phyloP scores from a whole-genome alignment of 2,797 vertebrate genomes.

The Galaxias olidus region DNA sequence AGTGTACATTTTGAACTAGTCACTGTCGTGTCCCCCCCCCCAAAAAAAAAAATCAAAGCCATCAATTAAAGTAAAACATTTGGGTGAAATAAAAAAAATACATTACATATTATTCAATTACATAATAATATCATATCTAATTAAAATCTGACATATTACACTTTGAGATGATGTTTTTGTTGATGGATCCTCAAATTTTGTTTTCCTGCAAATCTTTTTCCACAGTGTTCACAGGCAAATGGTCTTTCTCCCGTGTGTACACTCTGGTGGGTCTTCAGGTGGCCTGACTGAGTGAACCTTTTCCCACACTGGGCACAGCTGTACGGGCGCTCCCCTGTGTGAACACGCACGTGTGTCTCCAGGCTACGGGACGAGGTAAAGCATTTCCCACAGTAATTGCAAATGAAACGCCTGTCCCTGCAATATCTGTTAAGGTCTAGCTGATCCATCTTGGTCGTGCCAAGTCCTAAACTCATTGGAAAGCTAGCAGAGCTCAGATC shows the following conservation, averaged over 20 bases:
- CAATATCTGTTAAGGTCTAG: conserved; percentile 49
- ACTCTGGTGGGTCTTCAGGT: conserved; percentile 76
- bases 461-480: conserved; percentile 34
- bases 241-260: conserved; percentile 73
- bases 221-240: conserved; percentile 63
- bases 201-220: conserved; percentile 69
- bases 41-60: no score
- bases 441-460: conserved; percentile 38
- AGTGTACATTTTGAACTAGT: conserved; percentile 9
- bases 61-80: no score
- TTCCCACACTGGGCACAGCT: conserved; percentile 73
- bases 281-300: conserved; percentile 73
- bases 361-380: conserved; percentile 68
- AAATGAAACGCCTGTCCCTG: conserved; percentile 64
- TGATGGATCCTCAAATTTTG: conserved; percentile 71
- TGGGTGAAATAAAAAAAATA: no score
- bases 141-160: not conserved
- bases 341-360: conserved; percentile 71
- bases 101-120: no score
- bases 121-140: no score
- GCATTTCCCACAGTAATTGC: conserved; percentile 69
- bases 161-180: conserved; percentile 60
- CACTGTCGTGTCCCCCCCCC: no score
- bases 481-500: conserved; percentile 31
- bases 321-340: conserved; percentile 74